Percentiles rank a stretch among this genome's conserved stretches.
Conservation (phyloP, 2,113 vertebrate species). For the Pelmatolapia mariae region DNA sequence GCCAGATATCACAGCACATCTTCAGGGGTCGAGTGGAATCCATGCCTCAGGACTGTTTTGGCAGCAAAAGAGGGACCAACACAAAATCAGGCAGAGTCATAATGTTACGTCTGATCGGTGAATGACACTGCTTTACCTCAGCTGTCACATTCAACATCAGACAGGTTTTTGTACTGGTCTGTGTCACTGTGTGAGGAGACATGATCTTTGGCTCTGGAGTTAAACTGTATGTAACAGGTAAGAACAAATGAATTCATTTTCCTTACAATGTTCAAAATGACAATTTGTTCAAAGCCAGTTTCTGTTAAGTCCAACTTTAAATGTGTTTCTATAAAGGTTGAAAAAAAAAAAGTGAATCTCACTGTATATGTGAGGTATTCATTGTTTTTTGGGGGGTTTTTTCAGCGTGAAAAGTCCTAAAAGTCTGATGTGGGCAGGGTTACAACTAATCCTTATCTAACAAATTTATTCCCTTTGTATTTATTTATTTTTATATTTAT, state of each 20-base stretch:
- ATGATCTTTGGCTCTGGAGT: neutral
- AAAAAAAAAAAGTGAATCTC: too few relatives aligned
- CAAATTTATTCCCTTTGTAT: too few relatives aligned
- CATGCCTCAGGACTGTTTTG: neutral
- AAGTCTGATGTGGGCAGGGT: neutral
- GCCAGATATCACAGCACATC: neutral
- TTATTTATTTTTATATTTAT: neutral
- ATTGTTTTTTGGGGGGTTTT: accelerated
- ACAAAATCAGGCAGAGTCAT: neutral
- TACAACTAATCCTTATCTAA: neutral
- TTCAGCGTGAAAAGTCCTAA: neutral
- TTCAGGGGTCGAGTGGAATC: neutral
- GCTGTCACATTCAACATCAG: neutral
- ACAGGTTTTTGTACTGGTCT: neutral
- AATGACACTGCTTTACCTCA: neutral
- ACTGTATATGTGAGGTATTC: too few relatives aligned
- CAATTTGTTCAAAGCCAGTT: neutral
- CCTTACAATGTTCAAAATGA: neutral
- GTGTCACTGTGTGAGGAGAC: neutral
- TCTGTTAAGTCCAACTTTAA: accelerated
- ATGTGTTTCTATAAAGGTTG: neutral
- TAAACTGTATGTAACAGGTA: conserved; percentile 5
- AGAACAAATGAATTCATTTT: neutral
- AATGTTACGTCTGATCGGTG: neutral
- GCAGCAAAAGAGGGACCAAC: accelerated